Conservation (phyloP, 2,888 invertebrate genomes). For the Horisme vitalbata region DNA sequence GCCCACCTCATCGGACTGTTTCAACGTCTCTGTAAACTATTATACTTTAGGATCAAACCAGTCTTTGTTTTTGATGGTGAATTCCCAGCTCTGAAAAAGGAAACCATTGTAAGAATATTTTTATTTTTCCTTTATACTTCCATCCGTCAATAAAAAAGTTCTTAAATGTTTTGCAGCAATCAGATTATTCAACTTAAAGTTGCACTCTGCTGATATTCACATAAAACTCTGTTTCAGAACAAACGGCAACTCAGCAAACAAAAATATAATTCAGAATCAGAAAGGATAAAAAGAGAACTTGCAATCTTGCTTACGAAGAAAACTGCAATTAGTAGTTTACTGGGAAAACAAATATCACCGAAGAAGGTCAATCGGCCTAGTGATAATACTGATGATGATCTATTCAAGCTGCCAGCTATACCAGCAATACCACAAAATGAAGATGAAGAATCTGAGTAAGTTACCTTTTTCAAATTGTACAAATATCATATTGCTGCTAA, state of each 20-base stretch:
- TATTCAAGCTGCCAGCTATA: constrained; percentile 86
- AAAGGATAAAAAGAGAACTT: constrained; percentile 88
- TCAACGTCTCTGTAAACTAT: constrained; percentile 96
- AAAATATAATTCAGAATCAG: constrained; percentile 87
- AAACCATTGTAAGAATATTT: constrained; percentile 90
- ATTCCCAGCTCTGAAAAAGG: constrained; percentile 94
- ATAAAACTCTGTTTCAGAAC: constrained; percentile 78
- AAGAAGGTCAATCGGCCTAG: constrained; percentile 51
- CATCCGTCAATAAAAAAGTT: too few species aligned
- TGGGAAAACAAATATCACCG: constrained; percentile 81
- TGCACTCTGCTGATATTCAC: background rate
- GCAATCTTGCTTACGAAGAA: constrained; percentile 89
- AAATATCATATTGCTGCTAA: too few species aligned
- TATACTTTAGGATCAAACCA: constrained; percentile 97
- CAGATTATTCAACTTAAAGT: too few species aligned
- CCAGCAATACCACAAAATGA: constrained; percentile 60
- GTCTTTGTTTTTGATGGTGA: constrained; percentile 99
- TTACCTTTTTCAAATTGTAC: too few species aligned
- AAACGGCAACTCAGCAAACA: constrained; percentile 89
- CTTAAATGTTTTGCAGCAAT: too few species aligned
- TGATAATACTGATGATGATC: constrained; percentile 72
- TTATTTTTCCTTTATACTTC: background rate
- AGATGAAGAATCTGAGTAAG: constrained; percentile 77
- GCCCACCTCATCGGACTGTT: constrained; percentile 97
- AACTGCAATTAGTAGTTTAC: constrained; percentile 87